Evolutionary conservation across 1,140 invertebrate species (phyloP), one percentile per base, ranked within the genome.

Genomic region (Drosophila lacertosa): DNA sequence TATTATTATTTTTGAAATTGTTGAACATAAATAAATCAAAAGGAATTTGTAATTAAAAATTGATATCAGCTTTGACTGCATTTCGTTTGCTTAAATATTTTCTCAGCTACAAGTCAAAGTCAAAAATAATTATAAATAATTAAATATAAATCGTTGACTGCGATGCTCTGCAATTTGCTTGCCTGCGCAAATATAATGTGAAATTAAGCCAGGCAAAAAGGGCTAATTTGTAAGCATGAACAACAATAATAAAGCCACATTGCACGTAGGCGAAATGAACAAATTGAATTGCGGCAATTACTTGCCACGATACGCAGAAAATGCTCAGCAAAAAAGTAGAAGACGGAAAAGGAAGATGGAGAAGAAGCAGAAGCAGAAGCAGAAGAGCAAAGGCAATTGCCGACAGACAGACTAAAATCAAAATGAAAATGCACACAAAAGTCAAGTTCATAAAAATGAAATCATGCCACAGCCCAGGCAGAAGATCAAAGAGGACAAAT

Each of bases 401-500:
- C 20, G 37, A 32, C 16, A 20, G 9, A 37, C n/a, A n/a, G 18
- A 20, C 32, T 20, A 48, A 73, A 76, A 86, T 59, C 67, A 71
- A 76, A 76, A 73, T 76, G 42, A 63, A 62, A 68, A 64, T 64
- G 74, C 55, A 54, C 64, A 71, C 26, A 29, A 66, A 78, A 82
- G 70, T 88, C 82, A 88, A 88, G 82, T 88, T 88, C 82, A 88
- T 88, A 88, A 88, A 86, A 88, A 88, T 88, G 82, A 88, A 88
- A 82, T 88, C 82, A 88, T 88, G 82, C 74, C 74, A 88, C 77
- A 88, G 82, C 82, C 78, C 82, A 82, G 76, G 60, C 81, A 88
- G 74, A 88, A 82, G 86, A 88, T 88, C 86, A 89, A 89, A 89
- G 81, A 77, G 73, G 78, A 86, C 88, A 88, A 89, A 89, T 89